phyloP scores from a whole-genome alignment of 2,113 vertebrate genomes.

The Brevimyrus niger region DNA sequence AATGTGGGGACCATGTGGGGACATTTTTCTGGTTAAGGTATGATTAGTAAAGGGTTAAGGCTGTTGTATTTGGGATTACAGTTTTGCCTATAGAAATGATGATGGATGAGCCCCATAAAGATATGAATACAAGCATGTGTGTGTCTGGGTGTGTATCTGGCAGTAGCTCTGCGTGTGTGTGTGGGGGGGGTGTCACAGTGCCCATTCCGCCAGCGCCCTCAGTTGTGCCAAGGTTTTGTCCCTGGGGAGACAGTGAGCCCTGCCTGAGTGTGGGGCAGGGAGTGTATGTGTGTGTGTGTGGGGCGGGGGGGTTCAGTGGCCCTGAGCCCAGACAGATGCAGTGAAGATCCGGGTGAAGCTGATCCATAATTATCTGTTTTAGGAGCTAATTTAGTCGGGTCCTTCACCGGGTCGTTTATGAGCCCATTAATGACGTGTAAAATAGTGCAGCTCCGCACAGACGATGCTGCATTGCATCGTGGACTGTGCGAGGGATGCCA shows the following conservation, averaged over 20 bases:
- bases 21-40: neutral
- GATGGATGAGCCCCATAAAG: neutral
- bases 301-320: neutral
- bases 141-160: neutral
- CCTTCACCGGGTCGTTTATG: neutral
- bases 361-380: neutral
- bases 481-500: neutral
- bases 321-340: neutral
- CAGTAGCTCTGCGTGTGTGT: neutral
- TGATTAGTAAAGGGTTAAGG: neutral
- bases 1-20: neutral
- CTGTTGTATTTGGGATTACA: neutral
- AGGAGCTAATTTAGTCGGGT: neutral
- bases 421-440: neutral
- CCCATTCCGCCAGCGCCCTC: neutral
- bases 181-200: neutral
- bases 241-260: neutral
- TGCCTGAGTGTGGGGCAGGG: neutral
- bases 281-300: neutral
- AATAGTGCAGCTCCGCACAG: neutral
- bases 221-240: neutral
- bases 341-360: neutral
- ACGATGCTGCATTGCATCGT: neutral
- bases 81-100: neutral
- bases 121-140: neutral